Base-by-base conservation (phyloP, 2,113 vertebrate species). In the Anhinga rufa region DNA sequence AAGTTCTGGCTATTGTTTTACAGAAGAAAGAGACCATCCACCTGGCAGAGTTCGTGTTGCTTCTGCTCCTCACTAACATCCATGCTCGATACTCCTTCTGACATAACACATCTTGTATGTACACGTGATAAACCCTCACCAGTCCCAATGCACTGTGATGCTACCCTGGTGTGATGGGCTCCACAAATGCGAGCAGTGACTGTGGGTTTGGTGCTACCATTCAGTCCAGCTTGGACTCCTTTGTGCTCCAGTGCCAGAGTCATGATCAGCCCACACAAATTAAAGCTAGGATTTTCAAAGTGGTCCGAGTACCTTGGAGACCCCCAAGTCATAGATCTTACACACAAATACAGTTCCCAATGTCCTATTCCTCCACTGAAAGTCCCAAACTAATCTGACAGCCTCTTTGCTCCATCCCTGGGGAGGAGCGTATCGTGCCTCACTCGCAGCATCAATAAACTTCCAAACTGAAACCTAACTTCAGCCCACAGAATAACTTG, bases 141-240 rank as follows among this genome's bases (percentile, higher is more conserved):
- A 5, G 32, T 34, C 49, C 44, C n/a, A 46, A 3, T 0, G 32
- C 52, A 2, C 48, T 52, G 8, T 2, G 5, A 10, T 0, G 22
- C 38, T 40, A 28, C 3, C 18, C 70, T 64, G 87, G 9, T 6
- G 7, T 9, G 25, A n/a, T 9, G 75, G n/a, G 34, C 55, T 88
- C 55, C 61, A 52, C 55, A 42, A 2, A 17, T 14, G 15, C 31
- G 36, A 79, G 70, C 71, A 57, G 8, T 15, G 34, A 12, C 62
- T 32, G 19, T 1, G 32, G 15, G 13, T 25, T 57, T 75, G 51
- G 34, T 57, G 51, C 34, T 51, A 15, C 66, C 9, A 3, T 32
- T 28, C 81, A 57, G 48, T 20, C 38, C 88, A 68, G 61, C 36
- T 12, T 40, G 42, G 61, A 65, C 9, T 1, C 36, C 57, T 17